Evolutionary conservation across 2,888 invertebrate genomes (phyloP), one percentile per base, ranked within the genome.

Genomic region (Andrena dorsata): DNA sequence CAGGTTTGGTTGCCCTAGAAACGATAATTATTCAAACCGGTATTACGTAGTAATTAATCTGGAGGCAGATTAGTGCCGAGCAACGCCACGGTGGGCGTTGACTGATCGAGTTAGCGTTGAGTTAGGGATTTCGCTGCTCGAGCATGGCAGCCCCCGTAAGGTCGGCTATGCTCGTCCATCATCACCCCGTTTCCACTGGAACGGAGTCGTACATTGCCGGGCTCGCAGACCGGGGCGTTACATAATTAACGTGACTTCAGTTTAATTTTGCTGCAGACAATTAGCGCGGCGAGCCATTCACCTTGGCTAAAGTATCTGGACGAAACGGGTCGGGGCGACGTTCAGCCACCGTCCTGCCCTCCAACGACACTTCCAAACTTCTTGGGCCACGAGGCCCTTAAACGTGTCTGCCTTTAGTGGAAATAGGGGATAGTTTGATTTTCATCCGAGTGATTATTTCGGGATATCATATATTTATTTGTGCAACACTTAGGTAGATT

Each of bases 191-290:
- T 85, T 86, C 87, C 79, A 61, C 60, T 60, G 64, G 71, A 75
- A 81, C 73, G 23, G 49, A 85, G 70, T 75, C 72, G 78, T 79
- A 76, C 72, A 71, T 73, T 80, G 73, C 78, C 72, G 49, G 76
- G 68, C 85, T 89, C 88, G 80, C 84, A 88, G 88, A 91, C 87
- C 86, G 87, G 88, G 80, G 84, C 89, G 86, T 92, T 93, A 89
- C 90, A 92, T 93, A 93, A 93, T 93, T 93, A 93, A 93, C 92
- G 90, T 88, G 93, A 93, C 92, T 93, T 92, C 91, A 92, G 92
- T 93, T 93, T 93, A 93, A 93, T 93, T 93, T 92, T 90, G 90
- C 89, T 90, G 88, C 88, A 90, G 92, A 92, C 91, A 91, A 93
- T 93, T 93, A 92, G 84, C 84, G 69, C 63, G 58, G 23, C 76